Evolutionary conservation across 2,888 invertebrate species (phyloP), one percentile per base, ranked within the genome.

Genomic region (Euplagia quadripunctaria): DNA sequence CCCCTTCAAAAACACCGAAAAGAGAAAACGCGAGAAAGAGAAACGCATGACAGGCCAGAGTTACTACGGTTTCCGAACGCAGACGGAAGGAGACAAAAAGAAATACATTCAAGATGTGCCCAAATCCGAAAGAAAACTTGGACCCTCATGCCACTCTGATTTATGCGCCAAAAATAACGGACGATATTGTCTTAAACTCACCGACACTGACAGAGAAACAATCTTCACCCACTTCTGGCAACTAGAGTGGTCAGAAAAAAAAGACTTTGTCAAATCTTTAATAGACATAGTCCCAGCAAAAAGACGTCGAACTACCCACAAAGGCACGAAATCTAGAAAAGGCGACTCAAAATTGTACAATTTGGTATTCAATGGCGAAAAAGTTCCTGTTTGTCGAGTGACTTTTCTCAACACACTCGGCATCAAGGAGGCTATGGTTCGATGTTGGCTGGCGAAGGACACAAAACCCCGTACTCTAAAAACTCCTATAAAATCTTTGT

Each of bases 391-490:
- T 0, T 94, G 94, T 51, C 74, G 93, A 0, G 82, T 88, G 0
- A 93, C 90, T 79, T 94, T 94, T 73, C 71, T 94, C 0, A 92
- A 92, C 17, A 94, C 94, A 0, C 49, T 94, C 51, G 93, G 92
- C 0, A 81, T 94, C 0, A 94, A 94, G 81, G 94, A 94, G 52
- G 92, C 93, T 0, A 94, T 89, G 88, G 86, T 94, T 0, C 74
- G 94, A 6, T 90, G 82, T 17, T 94, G 94, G 94, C 68, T 94
- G 1, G 31, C 77, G 0, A 85, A 79, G 0, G 81, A 86, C 46
- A 76, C 85, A 0, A 87, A 82, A 16, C 87, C 88, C 0, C 90
- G 81, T 75, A 65, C 74, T 0, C 61, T 83, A 0, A 93, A 91
- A 77, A 83, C 76, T 16, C 90, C 93, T 0, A 0, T 91, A 0